Evolutionary conservation across 2,888 invertebrate species (phyloP), one percentile per base, ranked within the genome.

Genomic region (Erynnis tages): DNA sequence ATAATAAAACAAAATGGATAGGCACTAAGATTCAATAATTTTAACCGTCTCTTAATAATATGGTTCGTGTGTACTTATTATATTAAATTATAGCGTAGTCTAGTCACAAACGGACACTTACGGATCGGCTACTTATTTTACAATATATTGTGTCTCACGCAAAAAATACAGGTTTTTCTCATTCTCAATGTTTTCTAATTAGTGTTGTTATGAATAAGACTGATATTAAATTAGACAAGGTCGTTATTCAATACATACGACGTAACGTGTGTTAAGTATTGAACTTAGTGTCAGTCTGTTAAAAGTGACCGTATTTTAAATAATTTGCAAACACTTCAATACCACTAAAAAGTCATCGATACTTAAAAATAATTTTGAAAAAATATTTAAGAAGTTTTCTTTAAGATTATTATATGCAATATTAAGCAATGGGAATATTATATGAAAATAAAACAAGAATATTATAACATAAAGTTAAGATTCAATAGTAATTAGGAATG

Each of bases 41-140:
- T 55, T 57, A 35, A 47, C 60, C 58, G 63, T 61, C 57, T 38
- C 60, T 61, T 66, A 23, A 16, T 23, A 30, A 40, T 40, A 38
- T 16, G 40, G 23, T 48, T 40, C 14, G 17, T 35, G 14, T 50
- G 78, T 82, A 81, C 80, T 80, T 79, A 78, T 61, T 21, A 53
- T 46, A 55, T 45, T 35, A 62, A 55, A 60, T 56, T 62, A 66
- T 69, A 70, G 66, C 47, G 40, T 61, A 59, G 60, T 82, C 83
- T 83, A 85, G 84, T 85, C 83, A 81, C 67, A 69, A 68, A 60
- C 50, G 50, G 55, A 59, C 57, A 64, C 49, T 53, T 55, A 58
- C 46, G 45, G 56, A 63, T 63, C 59, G 57, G 56, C 58, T 67
- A 60, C 59, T 61, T 62, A 61, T 61, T 19, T 23, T 41, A 40